Conservation (phyloP, 2,888 invertebrate species). For the Caenorhabditis zanzibari region DNA sequence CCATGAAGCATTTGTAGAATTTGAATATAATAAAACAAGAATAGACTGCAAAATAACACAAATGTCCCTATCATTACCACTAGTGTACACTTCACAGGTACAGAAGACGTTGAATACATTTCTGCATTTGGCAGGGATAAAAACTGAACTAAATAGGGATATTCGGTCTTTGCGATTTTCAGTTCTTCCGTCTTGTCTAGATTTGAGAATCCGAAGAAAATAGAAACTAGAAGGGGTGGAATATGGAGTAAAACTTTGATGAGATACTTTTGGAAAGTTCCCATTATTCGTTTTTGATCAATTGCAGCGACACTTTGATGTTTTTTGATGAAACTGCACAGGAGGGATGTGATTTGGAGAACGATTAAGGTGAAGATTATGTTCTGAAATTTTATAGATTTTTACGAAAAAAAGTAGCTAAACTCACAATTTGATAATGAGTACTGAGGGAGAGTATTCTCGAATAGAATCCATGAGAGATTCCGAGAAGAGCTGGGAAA, state of each 20-base stretch:
- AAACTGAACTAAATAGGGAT: conserved; percentile 1
- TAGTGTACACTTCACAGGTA: conserved; percentile 10
- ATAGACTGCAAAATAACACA: conserved; percentile 2
- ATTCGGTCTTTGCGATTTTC: not conserved
- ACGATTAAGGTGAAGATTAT: conserved; percentile 30
- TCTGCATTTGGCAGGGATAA: conserved; percentile 18
- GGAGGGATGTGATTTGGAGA: conserved; percentile 30
- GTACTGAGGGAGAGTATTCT: conserved; percentile 18
- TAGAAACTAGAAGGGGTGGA: conserved; percentile 19
- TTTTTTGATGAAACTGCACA: conserved; percentile 49
- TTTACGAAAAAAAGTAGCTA: not conserved
- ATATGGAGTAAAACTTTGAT: conserved; percentile 30
- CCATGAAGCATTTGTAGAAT: conserved; percentile 48
- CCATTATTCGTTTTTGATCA: conserved; percentile 35
- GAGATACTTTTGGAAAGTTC: conserved; percentile 6
- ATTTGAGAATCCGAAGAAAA: conserved; percentile 24
- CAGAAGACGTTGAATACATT: conserved; percentile 32
- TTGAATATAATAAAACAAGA: conserved; percentile 39
- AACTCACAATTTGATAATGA: conserved; percentile 40
- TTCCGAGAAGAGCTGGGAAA: conserved; percentile 34
- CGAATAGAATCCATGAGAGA: conserved; percentile 32
- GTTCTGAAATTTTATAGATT: conserved; percentile 20
- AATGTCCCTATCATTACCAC: conserved; percentile 33
- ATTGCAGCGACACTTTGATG: conserved; percentile 51
- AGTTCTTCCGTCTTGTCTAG: conserved; percentile 20